Percentiles rank a stretch among this genome's conserved stretches.
Evolutionary conservation across 2,797 vertebrate genomes (phyloP).

Genomic region (Oreochromis grahami): DNA sequence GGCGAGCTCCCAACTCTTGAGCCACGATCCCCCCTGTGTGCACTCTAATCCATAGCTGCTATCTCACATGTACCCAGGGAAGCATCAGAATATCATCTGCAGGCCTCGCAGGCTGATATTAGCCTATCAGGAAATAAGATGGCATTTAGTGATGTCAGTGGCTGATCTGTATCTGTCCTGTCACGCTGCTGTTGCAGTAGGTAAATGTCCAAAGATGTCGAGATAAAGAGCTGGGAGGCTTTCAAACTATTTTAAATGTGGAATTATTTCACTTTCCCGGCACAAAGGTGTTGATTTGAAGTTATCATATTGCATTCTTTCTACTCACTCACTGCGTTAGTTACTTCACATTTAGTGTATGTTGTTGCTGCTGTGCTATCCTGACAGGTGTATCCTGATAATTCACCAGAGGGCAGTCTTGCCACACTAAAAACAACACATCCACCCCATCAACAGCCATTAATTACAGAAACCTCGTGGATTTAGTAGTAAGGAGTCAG

Average conservation of each 20-base stretch:
- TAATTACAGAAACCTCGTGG: neutral
- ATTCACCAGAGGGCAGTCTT: conserved; percentile 73
- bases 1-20: no score
- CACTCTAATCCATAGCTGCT: neutral
- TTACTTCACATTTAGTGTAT: neutral
- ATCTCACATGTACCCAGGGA: rapidly evolving
- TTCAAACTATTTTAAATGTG: neutral
- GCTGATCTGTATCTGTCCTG: neutral
- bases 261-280: neutral
- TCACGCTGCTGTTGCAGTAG: neutral
- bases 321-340: neutral
- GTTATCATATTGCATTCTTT: neutral
- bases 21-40: no score
- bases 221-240: neutral
- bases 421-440: conserved; percentile 37
- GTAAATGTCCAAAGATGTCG: neutral
- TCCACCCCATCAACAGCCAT: neutral
- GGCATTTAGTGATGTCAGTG: neutral
- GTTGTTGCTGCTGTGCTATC: neutral
- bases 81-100: neutral
- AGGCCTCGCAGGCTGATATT: neutral
- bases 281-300: neutral
- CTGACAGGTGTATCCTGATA: neutral
- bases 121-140: neutral
- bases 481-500: neutral